These are phyloP conservation scores for Neolamprologus hecqui DNA, from an alignment of 2,113 vertebrate species.

Conservation along the genomic window DNA sequence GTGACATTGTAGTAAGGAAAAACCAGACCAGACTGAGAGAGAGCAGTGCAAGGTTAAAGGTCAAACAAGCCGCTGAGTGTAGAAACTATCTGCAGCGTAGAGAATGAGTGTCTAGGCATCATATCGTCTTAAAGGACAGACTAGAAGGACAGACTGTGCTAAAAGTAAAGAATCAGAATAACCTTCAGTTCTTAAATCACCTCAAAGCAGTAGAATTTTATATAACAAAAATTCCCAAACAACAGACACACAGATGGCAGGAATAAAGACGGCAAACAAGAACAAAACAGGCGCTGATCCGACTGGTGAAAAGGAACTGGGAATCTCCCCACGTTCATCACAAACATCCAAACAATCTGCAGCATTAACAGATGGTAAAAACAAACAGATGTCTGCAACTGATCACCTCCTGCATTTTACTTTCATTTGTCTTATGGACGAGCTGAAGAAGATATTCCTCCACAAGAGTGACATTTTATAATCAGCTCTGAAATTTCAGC, in stretches of 20 bases:
- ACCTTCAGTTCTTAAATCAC: not conserved
- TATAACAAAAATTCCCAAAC: not conserved
- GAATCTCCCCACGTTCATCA: not conserved
- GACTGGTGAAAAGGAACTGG: not conserved
- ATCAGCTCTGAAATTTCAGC: not conserved
- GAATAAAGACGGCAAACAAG: not conserved
- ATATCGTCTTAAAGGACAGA: not conserved
- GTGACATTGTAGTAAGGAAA: not conserved
- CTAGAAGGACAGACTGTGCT: not conserved
- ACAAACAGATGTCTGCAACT: not conserved
- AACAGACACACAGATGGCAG: conserved; percentile 15
- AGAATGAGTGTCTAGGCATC: not conserved
- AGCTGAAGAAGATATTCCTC: not conserved
- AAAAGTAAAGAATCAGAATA: not conserved
- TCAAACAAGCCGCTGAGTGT: not conserved
- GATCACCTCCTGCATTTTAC: not conserved
- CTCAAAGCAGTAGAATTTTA: not conserved
- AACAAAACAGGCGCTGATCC: not conserved
- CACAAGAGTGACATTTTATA: not conserved
- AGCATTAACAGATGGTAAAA: not conserved
- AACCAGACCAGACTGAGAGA: not conserved
- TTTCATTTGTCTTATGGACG: not conserved
- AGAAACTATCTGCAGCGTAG: not conserved
- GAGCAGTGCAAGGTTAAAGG: not conserved
- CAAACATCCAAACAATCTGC: not conserved